These are phyloP conservation scores for Junonia oenone DNA, from an alignment of 2,888 invertebrate genomes.

Conservation along the genomic window DNA sequence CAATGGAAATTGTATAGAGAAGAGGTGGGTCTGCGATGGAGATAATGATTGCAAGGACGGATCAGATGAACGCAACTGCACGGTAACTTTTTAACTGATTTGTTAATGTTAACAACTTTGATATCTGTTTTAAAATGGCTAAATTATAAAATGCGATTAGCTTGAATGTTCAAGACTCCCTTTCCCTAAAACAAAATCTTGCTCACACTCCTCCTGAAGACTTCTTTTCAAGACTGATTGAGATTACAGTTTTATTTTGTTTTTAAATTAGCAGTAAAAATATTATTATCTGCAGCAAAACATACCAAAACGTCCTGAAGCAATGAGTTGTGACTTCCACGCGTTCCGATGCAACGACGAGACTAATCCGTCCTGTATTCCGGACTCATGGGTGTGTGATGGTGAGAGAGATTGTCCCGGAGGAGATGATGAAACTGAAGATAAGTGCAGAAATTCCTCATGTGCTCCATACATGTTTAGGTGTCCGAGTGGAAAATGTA, in stretches of 20 bases:
- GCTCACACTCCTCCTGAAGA: too few species aligned
- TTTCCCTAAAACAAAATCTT: too few species aligned
- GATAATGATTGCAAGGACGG: slow-evolving; percentile 88
- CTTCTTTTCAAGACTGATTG: too few species aligned
- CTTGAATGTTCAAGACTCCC: too few species aligned
- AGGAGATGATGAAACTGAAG: slow-evolving; percentile 85
- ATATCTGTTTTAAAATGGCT: too few species aligned
- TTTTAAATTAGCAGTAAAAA: too few species aligned
- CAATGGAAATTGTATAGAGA: slow-evolving; percentile 86
- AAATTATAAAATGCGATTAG: too few species aligned
- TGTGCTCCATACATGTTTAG: slow-evolving; percentile 87
- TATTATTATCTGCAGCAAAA: too few species aligned
- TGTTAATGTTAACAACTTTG: too few species aligned
- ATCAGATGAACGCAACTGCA: slow-evolving; percentile 84
- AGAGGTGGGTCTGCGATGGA: slow-evolving; percentile 86
- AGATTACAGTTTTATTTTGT: too few species aligned
- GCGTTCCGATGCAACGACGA: slow-evolving; percentile 58
- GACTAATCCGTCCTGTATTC: slow-evolving; percentile 81
- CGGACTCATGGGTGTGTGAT: slow-evolving; percentile 89
- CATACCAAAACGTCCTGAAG: slow-evolving; percentile 40
- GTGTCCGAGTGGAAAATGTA: slow-evolving; percentile 80
- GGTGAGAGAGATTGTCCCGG: slow-evolving; percentile 88
- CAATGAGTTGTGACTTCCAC: slow-evolving; percentile 45
- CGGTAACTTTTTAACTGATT: slow-evolving; percentile 35
- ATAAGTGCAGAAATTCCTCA: slow-evolving; percentile 80